These are phyloP conservation scores for Oceanodroma leucorhoa DNA, from an alignment of 2,797 vertebrate species.

Conservation along the genomic window DNA sequence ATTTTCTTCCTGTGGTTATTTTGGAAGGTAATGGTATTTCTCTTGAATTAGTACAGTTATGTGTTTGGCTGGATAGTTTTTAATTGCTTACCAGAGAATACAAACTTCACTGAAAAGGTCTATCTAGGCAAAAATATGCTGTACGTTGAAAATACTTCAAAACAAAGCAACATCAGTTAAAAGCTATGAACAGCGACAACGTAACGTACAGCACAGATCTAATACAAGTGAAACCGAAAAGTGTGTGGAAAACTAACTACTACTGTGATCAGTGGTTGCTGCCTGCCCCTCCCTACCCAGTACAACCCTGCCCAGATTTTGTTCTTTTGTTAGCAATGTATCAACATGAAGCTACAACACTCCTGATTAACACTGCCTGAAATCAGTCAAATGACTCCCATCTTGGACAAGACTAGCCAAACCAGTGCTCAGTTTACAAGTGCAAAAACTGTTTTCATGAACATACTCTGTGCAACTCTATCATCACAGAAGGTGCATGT, in stretches of 20 bases:
- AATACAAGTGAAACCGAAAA: neutral
- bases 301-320: neutral
- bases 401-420: neutral
- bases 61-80: neutral
- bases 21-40: neutral
- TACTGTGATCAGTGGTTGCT: neutral
- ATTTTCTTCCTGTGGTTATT: neutral
- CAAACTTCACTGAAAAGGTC: neutral
- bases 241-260: neutral
- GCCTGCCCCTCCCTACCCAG: neutral
- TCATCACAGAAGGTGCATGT: neutral
- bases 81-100: neutral
- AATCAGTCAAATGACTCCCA: neutral
- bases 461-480: neutral
- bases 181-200: neutral
- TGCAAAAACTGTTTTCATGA: neutral
- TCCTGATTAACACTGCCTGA: neutral
- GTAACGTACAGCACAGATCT: accelerated
- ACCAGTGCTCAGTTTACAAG: neutral
- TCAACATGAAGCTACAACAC: neutral
- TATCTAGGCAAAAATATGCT: neutral
- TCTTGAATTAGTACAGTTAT: neutral
- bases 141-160: neutral
- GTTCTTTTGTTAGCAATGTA: neutral
- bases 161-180: neutral